Base-by-base conservation (phyloP, 1,140 invertebrate genomes). In the Bombus difficillimus region DNA sequence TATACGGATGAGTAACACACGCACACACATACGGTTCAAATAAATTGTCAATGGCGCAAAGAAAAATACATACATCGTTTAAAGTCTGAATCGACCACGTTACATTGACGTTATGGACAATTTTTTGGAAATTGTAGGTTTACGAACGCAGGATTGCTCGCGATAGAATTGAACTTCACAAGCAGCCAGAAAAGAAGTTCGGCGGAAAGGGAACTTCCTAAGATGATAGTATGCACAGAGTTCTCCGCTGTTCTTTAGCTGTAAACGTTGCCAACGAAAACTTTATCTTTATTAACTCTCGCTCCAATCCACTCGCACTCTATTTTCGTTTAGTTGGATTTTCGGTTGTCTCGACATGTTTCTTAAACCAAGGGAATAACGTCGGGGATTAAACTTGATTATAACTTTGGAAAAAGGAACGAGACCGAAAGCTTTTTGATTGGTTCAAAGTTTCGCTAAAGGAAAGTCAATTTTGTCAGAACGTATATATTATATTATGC, bases 241-340 rank as follows among this genome's bases (percentile, higher is more conserved):
- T 47, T 82, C 74, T 74, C 34, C 32, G 80, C 69, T 43, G 39
- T 9, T 64, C 53, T 43, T 25, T 39, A 22, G 53, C 9, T 28
- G 69, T 53, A 53, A 82, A 82, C 53, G 39, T 72, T 82, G 71
- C 71, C 80, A 75, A 82, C 53, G 53, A 53, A 74, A 82, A 75
- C 39, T 82, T 82, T 43, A 37, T 64, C 71, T 75, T 62, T 75
- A 75, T 74, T 82, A 82, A 82, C 80, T 82, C n/a, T 25, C 8
- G 9, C 13, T 39, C 43, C 53, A 13, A 39, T 71, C 22, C 68
- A 37, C 34, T 37, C 15, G 66, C 22, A 12, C 68, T 13, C 10
- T 12, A 39, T 71, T 41, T 43, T 72, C 28, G 12, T 28, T 41
- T 9, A 68, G 32, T 37, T 32, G 25, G 10, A 28, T 22, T 37